Conservation (phyloP, 2,113 vertebrate species). For the Embiotoca jacksoni region DNA sequence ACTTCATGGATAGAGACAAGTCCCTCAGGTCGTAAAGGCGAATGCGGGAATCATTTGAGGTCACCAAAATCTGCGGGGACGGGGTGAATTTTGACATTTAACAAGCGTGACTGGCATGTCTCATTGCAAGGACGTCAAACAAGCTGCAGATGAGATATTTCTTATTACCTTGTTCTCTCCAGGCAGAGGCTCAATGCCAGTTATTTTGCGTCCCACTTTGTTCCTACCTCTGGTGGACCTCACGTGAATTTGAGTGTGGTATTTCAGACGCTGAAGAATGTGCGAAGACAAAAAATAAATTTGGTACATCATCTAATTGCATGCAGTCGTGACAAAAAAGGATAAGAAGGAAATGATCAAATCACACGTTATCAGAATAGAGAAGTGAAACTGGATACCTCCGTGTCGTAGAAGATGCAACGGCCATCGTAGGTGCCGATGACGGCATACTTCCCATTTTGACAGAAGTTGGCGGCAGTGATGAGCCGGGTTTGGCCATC, state of each 20-base stretch:
- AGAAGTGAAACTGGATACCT: constrained; percentile 80
- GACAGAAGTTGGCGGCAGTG: constrained; percentile 99
- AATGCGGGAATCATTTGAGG: constrained; percentile 97
- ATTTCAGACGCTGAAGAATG: constrained; percentile 92
- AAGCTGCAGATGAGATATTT: background rate
- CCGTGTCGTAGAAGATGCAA: constrained; percentile 99
- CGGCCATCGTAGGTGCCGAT: constrained; percentile 98
- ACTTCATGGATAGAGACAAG: constrained; percentile 98
- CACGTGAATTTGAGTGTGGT: constrained; percentile 98
- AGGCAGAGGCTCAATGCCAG: constrained; percentile 96
- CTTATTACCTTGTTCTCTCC: constrained; percentile 95
- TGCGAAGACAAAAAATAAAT: background rate
- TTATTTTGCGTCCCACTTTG: constrained; percentile 97
- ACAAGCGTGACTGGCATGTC: background rate
- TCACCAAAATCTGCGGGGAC: constrained; percentile 92
- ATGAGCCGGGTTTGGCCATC: constrained; percentile 98
- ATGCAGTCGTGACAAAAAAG: background rate
- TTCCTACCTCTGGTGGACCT: constrained; percentile 97
- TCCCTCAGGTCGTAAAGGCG: constrained; percentile 97
- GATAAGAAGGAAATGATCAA: background rate
- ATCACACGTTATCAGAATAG: background rate
- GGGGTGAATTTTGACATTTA: background rate
- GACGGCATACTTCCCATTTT: constrained; percentile 97
- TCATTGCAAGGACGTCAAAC: background rate
- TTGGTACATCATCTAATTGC: background rate